A percentile compares a stretch with the other conserved stretches of the same genome.
These are phyloP conservation scores for Amiota minor DNA, from an alignment of 2,888 invertebrate species.

Conservation along the genomic window DNA sequence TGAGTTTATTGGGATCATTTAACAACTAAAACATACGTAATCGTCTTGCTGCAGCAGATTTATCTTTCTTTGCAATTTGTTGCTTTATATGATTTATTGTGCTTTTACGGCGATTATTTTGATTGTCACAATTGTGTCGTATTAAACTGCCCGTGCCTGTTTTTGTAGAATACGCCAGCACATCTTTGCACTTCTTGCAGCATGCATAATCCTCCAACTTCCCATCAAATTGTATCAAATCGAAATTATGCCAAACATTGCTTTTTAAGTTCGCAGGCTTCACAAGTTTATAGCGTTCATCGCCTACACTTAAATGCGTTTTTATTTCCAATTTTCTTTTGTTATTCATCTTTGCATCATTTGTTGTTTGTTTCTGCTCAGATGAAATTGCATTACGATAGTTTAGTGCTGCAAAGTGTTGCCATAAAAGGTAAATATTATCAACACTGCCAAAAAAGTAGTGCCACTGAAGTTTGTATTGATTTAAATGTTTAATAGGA, in stretches of 20 bases:
- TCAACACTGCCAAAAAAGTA: too few species aligned
- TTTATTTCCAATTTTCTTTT: constrained; percentile 22
- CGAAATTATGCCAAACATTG: constrained; percentile 11
- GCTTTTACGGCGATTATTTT: background rate
- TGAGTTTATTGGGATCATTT: background rate
- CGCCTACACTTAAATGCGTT: background rate
- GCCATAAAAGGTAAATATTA: background rate
- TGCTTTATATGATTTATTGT: background rate
- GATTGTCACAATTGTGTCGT: constrained; percentile 14
- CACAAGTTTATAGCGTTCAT: constrained; percentile 2
- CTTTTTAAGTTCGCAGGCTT: background rate
- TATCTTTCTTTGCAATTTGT: background rate
- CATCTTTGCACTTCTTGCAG: constrained; percentile 9
- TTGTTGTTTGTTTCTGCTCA: background rate
- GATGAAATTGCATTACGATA: background rate
- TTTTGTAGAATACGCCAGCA: constrained; percentile 6
- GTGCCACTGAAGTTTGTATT: too few species aligned
- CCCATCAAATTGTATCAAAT: constrained; percentile 6
- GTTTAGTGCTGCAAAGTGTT: background rate
- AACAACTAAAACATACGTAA: background rate
- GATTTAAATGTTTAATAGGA: too few species aligned
- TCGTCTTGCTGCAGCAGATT: background rate
- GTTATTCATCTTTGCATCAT: constrained; percentile 9
- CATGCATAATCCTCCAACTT: constrained; percentile 8
- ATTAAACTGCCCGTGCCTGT: constrained; percentile 20